These are phyloP conservation scores for Brienomyrus brachyistius DNA, from an alignment of 2,113 vertebrate species.

Conservation along the genomic window DNA sequence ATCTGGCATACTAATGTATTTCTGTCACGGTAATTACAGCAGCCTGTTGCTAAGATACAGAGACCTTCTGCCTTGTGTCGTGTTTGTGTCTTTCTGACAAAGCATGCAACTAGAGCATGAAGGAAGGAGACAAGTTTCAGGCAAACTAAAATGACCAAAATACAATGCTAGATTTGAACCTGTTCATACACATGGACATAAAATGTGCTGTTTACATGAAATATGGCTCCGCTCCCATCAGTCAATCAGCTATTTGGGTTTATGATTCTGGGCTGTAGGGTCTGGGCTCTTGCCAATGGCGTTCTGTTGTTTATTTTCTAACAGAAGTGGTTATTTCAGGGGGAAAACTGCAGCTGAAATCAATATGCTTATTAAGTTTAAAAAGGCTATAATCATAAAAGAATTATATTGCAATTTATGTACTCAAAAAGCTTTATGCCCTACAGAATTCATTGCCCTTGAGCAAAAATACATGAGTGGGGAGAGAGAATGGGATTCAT, in stretches of 20 bases:
- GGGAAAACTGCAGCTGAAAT: not conserved
- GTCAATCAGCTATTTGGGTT: not conserved
- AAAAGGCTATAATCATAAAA: not conserved
- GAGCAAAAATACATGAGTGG: not conserved
- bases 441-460: not conserved
- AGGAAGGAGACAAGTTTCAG: not conserved
- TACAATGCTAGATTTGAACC: not conserved
- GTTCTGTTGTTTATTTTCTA: not conserved
- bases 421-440: not conserved
- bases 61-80: conserved; percentile 41
- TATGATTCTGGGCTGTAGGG: not conserved
- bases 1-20: conserved; percentile 43
- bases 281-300: not conserved
- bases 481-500: not conserved
- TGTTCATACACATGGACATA: not conserved
- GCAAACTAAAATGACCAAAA: not conserved
- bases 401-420: not conserved
- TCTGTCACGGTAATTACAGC: conserved; percentile 48
- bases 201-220: not conserved
- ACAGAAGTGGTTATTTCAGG: not conserved
- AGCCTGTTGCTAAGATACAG: conserved; percentile 53
- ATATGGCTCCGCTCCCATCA: not conserved
- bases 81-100: conserved; percentile 19
- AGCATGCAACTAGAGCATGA: not conserved
- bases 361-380: conserved; percentile 9